Base-by-base conservation (phyloP, 2,797 vertebrate genomes). In the Xenops minutus region DNA sequence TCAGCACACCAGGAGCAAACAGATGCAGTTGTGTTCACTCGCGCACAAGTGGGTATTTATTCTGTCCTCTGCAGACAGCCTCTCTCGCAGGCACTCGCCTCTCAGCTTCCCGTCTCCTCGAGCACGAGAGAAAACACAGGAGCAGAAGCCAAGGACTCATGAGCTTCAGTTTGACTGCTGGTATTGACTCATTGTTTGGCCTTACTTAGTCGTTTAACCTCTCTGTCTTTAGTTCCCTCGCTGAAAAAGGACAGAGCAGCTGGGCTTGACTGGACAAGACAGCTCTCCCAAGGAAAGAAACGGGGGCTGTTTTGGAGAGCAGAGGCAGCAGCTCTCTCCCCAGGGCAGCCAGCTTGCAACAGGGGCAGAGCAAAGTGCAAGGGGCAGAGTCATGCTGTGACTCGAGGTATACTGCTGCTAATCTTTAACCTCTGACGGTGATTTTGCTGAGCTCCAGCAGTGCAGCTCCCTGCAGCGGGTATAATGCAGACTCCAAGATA, bases 21-120 rank as follows among this genome's bases (percentile, higher is more conserved):
- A 95, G 89, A 95, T 7, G 46, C 29, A 36, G 88, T 82, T 89
- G 85, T 93, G 94, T 93, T 95, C 74, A 2, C 44, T 23, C 0
- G 2, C 59, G 54, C 80, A 96, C 91, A 96, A 94, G 56, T 6
- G 19, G 29, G 80, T 9, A 59, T 93, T 97, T 92, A 95, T 93
- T 91, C 29, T 0, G 39, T 6, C 23, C 82, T 46, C 88, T 6
- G 69, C 85, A 46, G 54, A n/a, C 79, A 3, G 71, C 6, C 75
- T 41, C 74, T 54, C 59, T 61, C 5, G 3, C 58, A 30, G 86
- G 44, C 68, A 1, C n/a, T 44, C 2, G 46, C 63, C 66, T 73
- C 90, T 17, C 91, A n/a, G 72, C 87, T 88, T 93, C 91, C 89
- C 64, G 5, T 51, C 72, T 80, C 69, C 88, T 96, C 4, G 2